Base-by-base conservation (phyloP, 2,797 vertebrate species). In the Aeoliscus strigatus region DNA sequence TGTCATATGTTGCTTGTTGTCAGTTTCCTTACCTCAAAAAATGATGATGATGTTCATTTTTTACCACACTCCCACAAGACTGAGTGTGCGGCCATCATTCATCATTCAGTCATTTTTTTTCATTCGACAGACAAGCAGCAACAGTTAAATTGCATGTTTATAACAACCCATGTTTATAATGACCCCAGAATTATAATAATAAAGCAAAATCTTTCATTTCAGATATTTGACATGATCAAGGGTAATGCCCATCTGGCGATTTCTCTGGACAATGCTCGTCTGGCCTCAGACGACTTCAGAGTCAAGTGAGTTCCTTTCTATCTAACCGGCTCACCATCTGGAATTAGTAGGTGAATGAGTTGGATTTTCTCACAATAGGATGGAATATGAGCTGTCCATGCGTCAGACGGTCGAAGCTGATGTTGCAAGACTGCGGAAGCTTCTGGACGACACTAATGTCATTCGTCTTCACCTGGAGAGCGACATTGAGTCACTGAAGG, bases 361-460 rank as follows among this genome's bases (percentile, higher is more conserved):
- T n/a, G n/a, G n/a, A n/a, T n/a, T 21, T 5, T 27, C 11, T 13
- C 4, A 12, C 7, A 9, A n/a, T 16, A 90, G 91, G 80, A 79
- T 81, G 73, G 88, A 92, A 60, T 83, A 87, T 0, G 91, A 92
- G 67, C 13, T 87, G 63, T 60, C 67, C 42, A 87, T 91, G 77
- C 81, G 85, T 32, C 86, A 84, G 63, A 69, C 80, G 0, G 89
- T 92, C 55, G 90, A 92, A 61, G 78, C 33, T 0, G 91, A 94
- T 52, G 84, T 91, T 29, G 13, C 8, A 14, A 46, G 56, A 30
- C 60, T 86, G 47, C 89, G 88, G 56, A 92, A 87, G 66, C 25
- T 88, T 37, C 84, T 92, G 9, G 91, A 93, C 21, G 90, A 92
- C 53, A 92, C 86, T 63, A 92, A 91, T 4, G 14, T 91, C 8